Evolutionary conservation across 2,113 vertebrate genomes (phyloP).

Genomic region (Dicerorhinus sumatrensis): DNA sequence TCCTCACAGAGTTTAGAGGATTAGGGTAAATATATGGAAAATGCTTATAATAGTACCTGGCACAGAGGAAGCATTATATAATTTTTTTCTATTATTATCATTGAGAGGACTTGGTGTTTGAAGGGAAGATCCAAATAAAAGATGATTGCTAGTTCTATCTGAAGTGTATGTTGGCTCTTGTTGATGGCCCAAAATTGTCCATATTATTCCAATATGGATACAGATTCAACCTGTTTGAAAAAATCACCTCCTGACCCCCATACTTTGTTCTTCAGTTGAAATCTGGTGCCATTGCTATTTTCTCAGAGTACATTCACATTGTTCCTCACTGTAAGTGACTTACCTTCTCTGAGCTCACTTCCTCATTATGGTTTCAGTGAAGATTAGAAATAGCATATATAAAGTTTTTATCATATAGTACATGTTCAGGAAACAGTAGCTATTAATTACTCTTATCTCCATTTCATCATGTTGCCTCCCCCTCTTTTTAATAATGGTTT

Average conservation of each 20-base stretch:
- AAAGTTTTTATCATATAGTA: neutral
- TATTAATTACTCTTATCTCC: neutral
- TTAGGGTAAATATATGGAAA: neutral
- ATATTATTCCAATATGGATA: neutral
- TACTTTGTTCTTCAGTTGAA: neutral
- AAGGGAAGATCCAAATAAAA: neutral
- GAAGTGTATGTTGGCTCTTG: neutral
- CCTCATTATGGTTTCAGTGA: neutral
- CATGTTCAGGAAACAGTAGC: neutral
- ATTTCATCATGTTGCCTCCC: neutral
- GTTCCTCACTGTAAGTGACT: neutral
- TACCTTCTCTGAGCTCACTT: neutral
- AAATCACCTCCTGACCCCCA: neutral
- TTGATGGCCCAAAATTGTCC: neutral
- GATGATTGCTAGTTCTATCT: neutral
- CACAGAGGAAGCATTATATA: neutral
- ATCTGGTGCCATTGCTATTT: neutral
- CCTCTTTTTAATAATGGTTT: neutral
- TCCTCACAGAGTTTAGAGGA: neutral
- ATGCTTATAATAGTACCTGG: neutral
- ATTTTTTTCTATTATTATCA: neutral
- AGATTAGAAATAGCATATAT: neutral
- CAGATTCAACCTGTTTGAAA: neutral
- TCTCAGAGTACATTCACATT: neutral
- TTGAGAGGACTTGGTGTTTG: neutral